Evolutionary conservation across 2,888 invertebrate species (phyloP).

Genomic region (Camptogramma bilineatum): DNA sequence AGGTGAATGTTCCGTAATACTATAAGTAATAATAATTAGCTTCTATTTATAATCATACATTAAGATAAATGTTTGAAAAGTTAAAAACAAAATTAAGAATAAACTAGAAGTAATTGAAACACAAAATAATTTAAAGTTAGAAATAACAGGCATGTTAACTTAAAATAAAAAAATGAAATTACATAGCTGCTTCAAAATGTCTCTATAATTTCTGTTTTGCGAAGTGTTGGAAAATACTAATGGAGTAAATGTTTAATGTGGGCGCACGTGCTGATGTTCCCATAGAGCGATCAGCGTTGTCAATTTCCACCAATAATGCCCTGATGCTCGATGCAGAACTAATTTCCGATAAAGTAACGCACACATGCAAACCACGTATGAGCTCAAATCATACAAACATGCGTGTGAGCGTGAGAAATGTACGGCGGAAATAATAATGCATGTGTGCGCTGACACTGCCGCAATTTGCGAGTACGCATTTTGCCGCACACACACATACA

Average conservation of each 20-base stretch:
- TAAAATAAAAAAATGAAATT: constrained; percentile 57
- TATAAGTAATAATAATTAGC: constrained; percentile 59
- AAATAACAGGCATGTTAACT: constrained; percentile 50
- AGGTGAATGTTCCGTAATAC: constrained; percentile 73
- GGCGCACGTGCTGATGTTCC: constrained; percentile 73
- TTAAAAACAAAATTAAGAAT: constrained; percentile 7
- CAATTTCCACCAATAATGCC: constrained; percentile 73
- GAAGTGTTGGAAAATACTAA: constrained; percentile 54
- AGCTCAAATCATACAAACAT: constrained; percentile 72
- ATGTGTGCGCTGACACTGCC: constrained; percentile 66
- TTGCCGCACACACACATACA: constrained; percentile 61
- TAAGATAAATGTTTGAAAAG: not conserved
- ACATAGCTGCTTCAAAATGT: constrained; percentile 56
- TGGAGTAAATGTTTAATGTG: constrained; percentile 73
- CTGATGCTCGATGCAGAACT: constrained; percentile 73
- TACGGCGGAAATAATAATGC: constrained; percentile 70
- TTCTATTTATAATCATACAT: constrained; percentile 61
- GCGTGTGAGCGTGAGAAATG: constrained; percentile 83
- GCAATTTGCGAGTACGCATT: constrained; percentile 60
- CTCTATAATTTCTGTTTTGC: constrained; percentile 69
- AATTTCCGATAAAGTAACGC: constrained; percentile 76
- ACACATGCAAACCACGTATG: constrained; percentile 67
- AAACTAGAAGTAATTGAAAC: constrained; percentile 34
- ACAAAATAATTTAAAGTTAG: constrained; percentile 20
- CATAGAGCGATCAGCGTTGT: constrained; percentile 75